Conservation (phyloP, 1,140 invertebrate genomes). For the Cydia amplana region DNA sequence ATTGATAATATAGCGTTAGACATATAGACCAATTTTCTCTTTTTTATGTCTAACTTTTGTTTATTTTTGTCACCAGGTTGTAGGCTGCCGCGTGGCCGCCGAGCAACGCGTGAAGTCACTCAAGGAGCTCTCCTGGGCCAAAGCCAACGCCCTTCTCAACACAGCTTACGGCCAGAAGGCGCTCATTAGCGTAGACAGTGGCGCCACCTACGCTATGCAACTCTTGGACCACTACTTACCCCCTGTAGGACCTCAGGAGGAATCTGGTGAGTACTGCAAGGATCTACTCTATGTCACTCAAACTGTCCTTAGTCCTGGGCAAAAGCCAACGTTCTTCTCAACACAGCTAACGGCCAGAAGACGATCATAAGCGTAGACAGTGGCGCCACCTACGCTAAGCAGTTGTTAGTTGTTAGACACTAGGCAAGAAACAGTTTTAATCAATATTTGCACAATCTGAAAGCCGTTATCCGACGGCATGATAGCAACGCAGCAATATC, state of each 20-base stretch:
- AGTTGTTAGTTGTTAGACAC: background rate
- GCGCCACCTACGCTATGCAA: slow-evolving; percentile 82
- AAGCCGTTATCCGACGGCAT: background rate
- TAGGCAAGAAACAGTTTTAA: no score
- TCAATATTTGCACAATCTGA: background rate
- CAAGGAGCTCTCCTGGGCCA: slow-evolving; percentile 84
- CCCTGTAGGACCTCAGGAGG: slow-evolving; percentile 77
- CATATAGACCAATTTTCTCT: no score
- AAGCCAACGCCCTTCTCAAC: slow-evolving; percentile 84
- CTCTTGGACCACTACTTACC: slow-evolving; percentile 85
- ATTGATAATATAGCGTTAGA: no score
- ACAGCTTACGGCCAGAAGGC: slow-evolving; percentile 84
- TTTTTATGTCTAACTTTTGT: no score
- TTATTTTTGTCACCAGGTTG: slow-evolving; percentile 58
- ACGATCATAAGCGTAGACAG: slow-evolving; percentile 82
- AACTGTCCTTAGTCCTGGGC: slow-evolving; percentile 81
- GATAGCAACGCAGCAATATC: background rate
- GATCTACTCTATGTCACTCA: slow-evolving; percentile 68
- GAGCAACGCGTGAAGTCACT: slow-evolving; percentile 81
- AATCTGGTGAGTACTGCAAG: slow-evolving; percentile 42
- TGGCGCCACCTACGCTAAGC: slow-evolving; percentile 68
- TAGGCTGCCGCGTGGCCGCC: slow-evolving; percentile 80
- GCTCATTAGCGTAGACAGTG: slow-evolving; percentile 82
- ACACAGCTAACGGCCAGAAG: slow-evolving; percentile 83
- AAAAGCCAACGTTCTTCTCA: slow-evolving; percentile 84